Conservation (phyloP, 2,113 vertebrate species). For the Cairina moschata region DNA sequence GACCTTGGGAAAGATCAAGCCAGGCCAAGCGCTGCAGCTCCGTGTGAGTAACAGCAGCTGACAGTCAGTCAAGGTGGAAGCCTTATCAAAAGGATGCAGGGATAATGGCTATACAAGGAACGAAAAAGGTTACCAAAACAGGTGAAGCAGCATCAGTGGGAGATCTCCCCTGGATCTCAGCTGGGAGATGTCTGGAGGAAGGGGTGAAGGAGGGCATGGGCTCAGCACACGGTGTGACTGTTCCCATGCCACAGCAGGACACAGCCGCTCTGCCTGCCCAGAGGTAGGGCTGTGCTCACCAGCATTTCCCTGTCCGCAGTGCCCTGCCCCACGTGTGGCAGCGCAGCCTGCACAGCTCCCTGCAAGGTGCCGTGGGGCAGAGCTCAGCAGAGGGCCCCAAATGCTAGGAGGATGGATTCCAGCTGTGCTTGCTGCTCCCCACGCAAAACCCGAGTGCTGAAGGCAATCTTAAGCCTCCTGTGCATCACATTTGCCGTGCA, state of each 20-base stretch:
- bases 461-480: neutral
- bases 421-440: neutral
- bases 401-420: neutral
- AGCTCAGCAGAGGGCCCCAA: neutral
- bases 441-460: neutral
- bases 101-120: neutral
- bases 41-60: neutral
- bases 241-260: neutral
- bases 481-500: rapidly evolving
- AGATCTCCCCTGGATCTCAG: neutral
- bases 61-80: neutral
- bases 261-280: neutral
- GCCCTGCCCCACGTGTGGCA: neutral
- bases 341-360: neutral
- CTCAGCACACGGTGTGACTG: rapidly evolving
- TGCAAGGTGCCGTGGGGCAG: rapidly evolving
- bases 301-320: neutral
- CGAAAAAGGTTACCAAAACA: neutral
- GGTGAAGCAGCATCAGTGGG: neutral
- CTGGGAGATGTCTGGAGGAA: neutral
- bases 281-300: rapidly evolving
- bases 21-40: neutral
- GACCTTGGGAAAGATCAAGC: conserved; percentile 20
- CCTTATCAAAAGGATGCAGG: neutral
- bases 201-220: neutral